A percentile compares a stretch with the other conserved stretches of the same genome.
Conservation (phyloP, 2,113 vertebrate species). For the Cinclus cinclus region DNA sequence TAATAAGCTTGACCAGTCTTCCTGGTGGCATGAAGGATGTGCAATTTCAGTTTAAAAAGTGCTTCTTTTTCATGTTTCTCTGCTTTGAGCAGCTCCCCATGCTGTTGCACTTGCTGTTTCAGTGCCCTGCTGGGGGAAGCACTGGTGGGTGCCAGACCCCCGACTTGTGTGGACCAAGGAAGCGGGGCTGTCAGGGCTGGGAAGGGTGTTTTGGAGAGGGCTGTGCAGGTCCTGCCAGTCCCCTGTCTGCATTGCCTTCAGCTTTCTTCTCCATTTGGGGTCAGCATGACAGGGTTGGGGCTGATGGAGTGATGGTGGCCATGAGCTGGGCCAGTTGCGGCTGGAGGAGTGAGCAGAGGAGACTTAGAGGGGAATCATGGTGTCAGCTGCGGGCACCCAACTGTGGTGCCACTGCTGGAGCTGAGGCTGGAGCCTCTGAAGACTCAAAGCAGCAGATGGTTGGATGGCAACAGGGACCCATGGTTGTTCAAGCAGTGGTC, state of each 20-base stretch:
- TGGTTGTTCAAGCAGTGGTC: neutral
- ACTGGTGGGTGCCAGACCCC: neutral
- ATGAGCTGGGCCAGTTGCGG: fast-evolving
- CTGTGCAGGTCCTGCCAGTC: neutral
- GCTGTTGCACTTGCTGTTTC: neutral
- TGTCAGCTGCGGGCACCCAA: neutral
- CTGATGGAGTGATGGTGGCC: neutral
- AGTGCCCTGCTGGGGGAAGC: neutral
- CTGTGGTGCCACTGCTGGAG: neutral
- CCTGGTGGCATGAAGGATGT: slow-evolving; percentile 15
- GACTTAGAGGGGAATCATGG: neutral
- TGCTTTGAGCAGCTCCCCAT: neutral
- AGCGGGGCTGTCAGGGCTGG: neutral
- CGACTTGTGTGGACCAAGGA: fast-evolving
- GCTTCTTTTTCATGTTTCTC: neutral
- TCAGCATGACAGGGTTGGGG: fast-evolving
- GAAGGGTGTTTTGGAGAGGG: neutral
- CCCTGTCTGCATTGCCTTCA: neutral
- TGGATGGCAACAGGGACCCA: neutral
- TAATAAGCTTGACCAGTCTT: slow-evolving; percentile 52
- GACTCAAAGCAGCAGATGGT: neutral
- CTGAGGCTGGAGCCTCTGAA: neutral
- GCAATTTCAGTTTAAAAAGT: neutral
- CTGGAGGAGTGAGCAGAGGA: neutral
- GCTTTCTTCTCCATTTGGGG: neutral